Conservation (phyloP, 2,888 invertebrate species). For the Vannuccia rotundouncinata region DNA sequence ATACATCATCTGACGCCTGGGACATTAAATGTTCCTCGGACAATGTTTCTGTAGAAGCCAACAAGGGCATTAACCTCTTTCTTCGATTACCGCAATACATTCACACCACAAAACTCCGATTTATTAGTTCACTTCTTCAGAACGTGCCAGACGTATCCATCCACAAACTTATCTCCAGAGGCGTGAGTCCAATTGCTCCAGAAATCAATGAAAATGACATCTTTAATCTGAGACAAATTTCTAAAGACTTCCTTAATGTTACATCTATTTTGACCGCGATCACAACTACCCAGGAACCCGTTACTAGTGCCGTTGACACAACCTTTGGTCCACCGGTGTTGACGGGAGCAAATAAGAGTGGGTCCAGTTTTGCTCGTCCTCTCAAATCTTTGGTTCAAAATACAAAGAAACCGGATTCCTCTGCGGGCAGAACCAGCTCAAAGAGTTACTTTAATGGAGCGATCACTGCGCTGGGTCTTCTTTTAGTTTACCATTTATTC, state of each 20-base stretch:
- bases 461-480: too few relatives aligned
- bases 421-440: too few relatives aligned
- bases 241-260: not conserved
- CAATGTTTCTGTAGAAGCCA: not conserved
- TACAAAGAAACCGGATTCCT: too few relatives aligned
- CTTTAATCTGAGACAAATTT: not conserved
- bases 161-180: not conserved
- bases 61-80: not conserved
- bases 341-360: too few relatives aligned
- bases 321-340: too few relatives aligned
- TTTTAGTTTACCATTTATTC: too few relatives aligned
- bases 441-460: too few relatives aligned
- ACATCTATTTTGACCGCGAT: too few relatives aligned
- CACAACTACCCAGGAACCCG: not conserved
- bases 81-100: not conserved
- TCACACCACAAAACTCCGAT: not conserved
- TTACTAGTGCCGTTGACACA: not conserved
- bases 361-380: too few relatives aligned
- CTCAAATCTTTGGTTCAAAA: too few relatives aligned
- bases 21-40: not conserved
- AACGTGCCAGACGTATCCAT: not conserved
- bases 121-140: not conserved
- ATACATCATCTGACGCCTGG: not conserved
- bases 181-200: not conserved
- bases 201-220: not conserved